phyloP scores from a whole-genome alignment of 2,113 vertebrate species.

The Isurus oxyrinchus region DNA sequence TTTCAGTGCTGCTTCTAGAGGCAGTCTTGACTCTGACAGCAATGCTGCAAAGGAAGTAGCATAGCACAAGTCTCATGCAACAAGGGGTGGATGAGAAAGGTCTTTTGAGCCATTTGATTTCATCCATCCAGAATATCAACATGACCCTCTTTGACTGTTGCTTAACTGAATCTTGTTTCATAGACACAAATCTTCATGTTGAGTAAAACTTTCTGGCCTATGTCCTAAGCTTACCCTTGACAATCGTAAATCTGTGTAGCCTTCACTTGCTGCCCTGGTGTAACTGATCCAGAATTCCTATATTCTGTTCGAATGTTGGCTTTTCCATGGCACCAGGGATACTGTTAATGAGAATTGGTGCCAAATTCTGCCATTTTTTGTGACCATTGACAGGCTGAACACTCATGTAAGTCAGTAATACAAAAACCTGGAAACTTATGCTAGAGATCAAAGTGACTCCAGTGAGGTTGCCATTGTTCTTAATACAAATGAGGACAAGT shows the following conservation, averaged over 20 bases:
- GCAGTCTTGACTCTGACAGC: neutral
- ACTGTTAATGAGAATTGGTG: neutral
- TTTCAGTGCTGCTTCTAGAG: neutral
- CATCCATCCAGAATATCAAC: neutral
- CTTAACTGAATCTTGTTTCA: neutral
- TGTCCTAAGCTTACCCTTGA: neutral
- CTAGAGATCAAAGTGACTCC: neutral
- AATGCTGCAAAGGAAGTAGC: neutral
- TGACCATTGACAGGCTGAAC: neutral
- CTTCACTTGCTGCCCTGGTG: too few relatives aligned
- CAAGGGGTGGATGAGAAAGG: neutral
- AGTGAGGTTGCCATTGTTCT: neutral
- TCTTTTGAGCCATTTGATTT: neutral
- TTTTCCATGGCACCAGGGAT: neutral
- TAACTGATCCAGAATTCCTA: neutral
- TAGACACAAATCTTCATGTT: neutral
- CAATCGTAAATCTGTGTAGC: neutral
- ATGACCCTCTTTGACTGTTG: neutral
- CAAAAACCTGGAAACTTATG: neutral
- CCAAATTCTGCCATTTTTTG: neutral
- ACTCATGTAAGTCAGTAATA: neutral
- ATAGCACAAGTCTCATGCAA: neutral
- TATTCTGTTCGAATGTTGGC: neutral
- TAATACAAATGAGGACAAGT: neutral
- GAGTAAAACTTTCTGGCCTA: neutral